phyloP scores from a whole-genome alignment of 2,888 invertebrate species.

The Bembecia ichneumoniformis region DNA sequence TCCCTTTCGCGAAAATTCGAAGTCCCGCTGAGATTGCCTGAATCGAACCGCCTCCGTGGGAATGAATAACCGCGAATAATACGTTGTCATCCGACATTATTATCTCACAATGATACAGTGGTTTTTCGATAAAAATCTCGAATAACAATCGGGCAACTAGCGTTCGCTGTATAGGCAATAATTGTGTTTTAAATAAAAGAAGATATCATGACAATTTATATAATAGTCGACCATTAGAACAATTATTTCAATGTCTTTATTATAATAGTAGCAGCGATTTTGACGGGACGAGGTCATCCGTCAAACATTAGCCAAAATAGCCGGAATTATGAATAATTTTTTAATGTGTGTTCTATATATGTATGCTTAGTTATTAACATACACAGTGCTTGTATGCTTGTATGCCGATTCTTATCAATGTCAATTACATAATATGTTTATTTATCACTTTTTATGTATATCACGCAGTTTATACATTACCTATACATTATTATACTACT shows the following conservation, averaged over 20 bases:
- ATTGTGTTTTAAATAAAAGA: slow-evolving; percentile 56
- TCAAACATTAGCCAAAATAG: slow-evolving; percentile 27
- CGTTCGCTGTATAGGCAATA: slow-evolving; percentile 19
- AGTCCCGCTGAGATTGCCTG: slow-evolving; percentile 66
- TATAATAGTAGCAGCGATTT: slow-evolving; percentile 18
- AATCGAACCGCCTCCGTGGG: slow-evolving; percentile 45
- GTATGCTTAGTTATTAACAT: too few species aligned
- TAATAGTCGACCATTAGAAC: slow-evolving; percentile 49
- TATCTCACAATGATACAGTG: slow-evolving; percentile 70
- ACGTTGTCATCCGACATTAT: slow-evolving; percentile 70
- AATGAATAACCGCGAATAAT: slow-evolving; percentile 69
- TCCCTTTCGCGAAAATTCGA: slow-evolving; percentile 60
- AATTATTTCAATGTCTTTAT: slow-evolving; percentile 61
- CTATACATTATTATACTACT: too few species aligned
- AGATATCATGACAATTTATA: slow-evolving; percentile 46
- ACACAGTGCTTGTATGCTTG: too few species aligned
- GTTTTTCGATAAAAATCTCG: slow-evolving; percentile 66
- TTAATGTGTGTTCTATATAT: slow-evolving; percentile 5
- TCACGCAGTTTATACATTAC: too few species aligned
- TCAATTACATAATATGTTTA: too few species aligned
- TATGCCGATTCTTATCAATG: too few species aligned
- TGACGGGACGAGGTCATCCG: neutral
- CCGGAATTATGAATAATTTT: slow-evolving; percentile 45
- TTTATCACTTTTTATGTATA: too few species aligned
- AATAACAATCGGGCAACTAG: slow-evolving; percentile 51